Conservation (phyloP, 2,888 invertebrate species). For the Lepas anatifera region DNA sequence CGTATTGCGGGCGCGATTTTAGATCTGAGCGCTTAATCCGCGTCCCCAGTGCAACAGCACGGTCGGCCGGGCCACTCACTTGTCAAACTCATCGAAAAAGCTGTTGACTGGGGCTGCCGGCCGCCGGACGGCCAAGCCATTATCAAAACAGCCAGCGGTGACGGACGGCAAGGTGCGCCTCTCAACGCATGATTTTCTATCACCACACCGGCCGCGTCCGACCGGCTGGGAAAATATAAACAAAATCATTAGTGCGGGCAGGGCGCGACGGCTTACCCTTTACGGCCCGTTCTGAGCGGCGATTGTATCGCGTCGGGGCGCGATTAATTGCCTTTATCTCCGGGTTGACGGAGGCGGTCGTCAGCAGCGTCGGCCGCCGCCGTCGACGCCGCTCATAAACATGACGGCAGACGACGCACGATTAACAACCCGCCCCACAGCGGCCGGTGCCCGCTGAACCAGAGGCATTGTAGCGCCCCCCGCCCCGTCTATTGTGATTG, state of each 20-base stretch:
- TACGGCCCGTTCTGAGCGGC: neutral
- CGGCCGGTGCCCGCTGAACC: neutral
- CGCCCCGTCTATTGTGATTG: too few species aligned
- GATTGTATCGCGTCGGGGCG: neutral
- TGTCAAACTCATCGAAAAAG: neutral
- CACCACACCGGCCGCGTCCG: neutral
- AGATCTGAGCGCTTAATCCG: neutral
- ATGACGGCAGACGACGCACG: too few species aligned
- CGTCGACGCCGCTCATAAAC: neutral
- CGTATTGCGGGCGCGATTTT: neutral
- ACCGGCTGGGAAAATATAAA: neutral
- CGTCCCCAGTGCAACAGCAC: neutral
- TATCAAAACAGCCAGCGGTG: neutral
- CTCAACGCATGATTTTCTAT: neutral
- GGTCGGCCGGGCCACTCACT: neutral
- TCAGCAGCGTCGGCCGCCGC: neutral
- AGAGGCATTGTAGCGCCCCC: neutral
- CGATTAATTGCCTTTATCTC: constrained; percentile 4
- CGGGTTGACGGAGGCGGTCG: neutral
- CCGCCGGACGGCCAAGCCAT: neutral
- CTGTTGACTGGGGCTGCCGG: neutral
- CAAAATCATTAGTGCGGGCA: neutral
- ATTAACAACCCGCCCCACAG: too few species aligned
- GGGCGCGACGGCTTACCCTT: neutral
- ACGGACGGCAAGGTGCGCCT: neutral